These are phyloP conservation scores for Drosophila mimica DNA, from an alignment of 2,888 invertebrate species.

Conservation along the genomic window DNA sequence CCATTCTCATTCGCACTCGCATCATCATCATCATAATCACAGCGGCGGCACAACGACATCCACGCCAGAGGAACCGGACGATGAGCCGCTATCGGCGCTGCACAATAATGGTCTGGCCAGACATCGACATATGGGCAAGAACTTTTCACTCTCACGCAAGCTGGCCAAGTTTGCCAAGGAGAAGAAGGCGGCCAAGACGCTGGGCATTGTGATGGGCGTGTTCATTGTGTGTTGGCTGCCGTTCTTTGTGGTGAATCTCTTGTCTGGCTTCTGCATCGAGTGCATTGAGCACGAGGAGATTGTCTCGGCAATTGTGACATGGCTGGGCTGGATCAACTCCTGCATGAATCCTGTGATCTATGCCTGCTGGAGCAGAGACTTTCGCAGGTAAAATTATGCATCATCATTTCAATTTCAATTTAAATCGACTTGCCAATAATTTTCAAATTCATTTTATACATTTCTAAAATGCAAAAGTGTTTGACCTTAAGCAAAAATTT, in stretches of 20 bases:
- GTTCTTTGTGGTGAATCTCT: conserved; percentile 97
- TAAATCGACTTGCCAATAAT: not conserved
- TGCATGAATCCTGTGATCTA: conserved; percentile 99
- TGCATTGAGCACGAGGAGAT: conserved; percentile 95
- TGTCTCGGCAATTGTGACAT: conserved; percentile 94
- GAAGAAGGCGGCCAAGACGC: conserved; percentile 98
- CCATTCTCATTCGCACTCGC: conserved; percentile 82
- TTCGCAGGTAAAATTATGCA: conserved; percentile 90
- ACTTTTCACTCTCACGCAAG: conserved; percentile 96
- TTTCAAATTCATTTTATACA: not conserved
- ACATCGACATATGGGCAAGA: conserved; percentile 91
- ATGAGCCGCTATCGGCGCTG: conserved; percentile 90
- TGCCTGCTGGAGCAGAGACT: conserved; percentile 99
- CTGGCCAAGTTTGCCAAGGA: conserved; percentile 98
- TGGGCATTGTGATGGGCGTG: conserved; percentile 98
- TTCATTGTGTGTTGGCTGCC: conserved; percentile 99
- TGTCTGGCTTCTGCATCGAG: conserved; percentile 94
- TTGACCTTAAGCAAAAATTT: not conserved
- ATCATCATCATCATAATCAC: conserved; percentile 82
- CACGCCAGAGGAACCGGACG: conserved; percentile 88
- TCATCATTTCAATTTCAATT: not conserved
- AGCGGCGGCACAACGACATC: conserved; percentile 86
- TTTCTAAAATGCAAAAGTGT: not conserved
- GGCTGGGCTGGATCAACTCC: conserved; percentile 98
- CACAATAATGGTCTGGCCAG: conserved; percentile 92